These are phyloP conservation scores for Halictus quadricinctus DNA, from an alignment of 2,888 invertebrate species.

Conservation along the genomic window DNA sequence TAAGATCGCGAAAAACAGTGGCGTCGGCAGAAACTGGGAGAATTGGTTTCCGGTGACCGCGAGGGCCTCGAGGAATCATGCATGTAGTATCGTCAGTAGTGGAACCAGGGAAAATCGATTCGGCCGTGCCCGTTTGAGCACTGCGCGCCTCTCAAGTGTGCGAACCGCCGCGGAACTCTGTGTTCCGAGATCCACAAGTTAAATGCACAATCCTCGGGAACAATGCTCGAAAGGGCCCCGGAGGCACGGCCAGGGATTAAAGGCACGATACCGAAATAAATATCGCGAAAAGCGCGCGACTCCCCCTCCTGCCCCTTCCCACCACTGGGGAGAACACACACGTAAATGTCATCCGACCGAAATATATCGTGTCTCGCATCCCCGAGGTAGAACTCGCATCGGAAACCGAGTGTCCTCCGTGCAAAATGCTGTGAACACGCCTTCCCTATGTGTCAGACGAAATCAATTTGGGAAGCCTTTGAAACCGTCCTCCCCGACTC, in stretches of 20 bases:
- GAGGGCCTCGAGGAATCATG: slow-evolving; percentile 51
- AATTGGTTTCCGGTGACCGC: slow-evolving; percentile 41
- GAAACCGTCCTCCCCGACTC: background rate
- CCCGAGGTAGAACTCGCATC: background rate
- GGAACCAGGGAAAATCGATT: slow-evolving; percentile 70
- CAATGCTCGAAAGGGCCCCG: background rate
- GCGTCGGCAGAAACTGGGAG: slow-evolving; percentile 20
- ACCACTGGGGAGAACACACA: background rate
- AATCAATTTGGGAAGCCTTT: background rate
- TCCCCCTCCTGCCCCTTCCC: background rate
- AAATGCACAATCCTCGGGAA: slow-evolving; percentile 7
- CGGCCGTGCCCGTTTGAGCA: slow-evolving; percentile 70
- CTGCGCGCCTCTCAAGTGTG: slow-evolving; percentile 65
- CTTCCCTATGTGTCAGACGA: background rate
- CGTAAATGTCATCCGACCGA: background rate
- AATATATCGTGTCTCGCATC: background rate
- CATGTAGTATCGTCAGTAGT: slow-evolving; percentile 58
- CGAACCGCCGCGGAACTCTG: slow-evolving; percentile 40
- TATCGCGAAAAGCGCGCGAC: background rate
- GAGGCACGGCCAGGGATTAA: background rate
- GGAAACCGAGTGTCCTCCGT: slow-evolving; percentile 1
- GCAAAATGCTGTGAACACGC: background rate
- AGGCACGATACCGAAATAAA: background rate
- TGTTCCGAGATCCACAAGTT: slow-evolving; percentile 37
- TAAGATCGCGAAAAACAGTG: background rate